Evolutionary conservation across 2,888 invertebrate species (phyloP).

Genomic region (Megalurothrips usitatus): DNA sequence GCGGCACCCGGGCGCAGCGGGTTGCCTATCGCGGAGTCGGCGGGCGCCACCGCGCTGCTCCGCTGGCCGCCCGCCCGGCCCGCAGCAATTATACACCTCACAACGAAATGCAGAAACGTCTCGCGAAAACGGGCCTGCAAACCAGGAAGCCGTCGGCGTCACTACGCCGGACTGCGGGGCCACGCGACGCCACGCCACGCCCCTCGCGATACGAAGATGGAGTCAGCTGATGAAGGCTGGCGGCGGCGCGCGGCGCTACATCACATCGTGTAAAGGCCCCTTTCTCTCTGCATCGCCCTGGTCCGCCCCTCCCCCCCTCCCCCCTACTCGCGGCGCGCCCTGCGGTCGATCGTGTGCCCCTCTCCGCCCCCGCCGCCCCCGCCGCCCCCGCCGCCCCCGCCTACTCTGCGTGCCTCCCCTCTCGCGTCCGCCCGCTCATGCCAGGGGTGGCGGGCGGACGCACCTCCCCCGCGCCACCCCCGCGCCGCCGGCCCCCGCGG

Average conservation of each 20-base stretch:
- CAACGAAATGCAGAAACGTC: too few relatives aligned
- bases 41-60: not conserved
- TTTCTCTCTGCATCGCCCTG: not conserved
- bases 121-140: too few relatives aligned
- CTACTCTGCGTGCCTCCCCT: slow-evolving; percentile 42
- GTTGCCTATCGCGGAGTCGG: too few relatives aligned
- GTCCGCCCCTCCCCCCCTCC: not conserved
- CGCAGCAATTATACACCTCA: too few relatives aligned
- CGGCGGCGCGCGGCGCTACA: too few relatives aligned
- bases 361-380: slow-evolving; percentile 41
- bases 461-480: slow-evolving; percentile 38
- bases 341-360: slow-evolving; percentile 37
- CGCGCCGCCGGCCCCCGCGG: slow-evolving; percentile 40
- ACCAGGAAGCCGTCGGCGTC: not conserved
- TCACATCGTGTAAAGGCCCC: too few relatives aligned
- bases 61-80: too few relatives aligned
- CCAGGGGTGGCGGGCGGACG: slow-evolving; percentile 33
- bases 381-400: slow-evolving; percentile 37
- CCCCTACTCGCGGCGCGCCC: slow-evolving; percentile 27
- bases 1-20: too few relatives aligned
- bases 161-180: not conserved
- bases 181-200: not conserved
- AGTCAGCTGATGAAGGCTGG: slow-evolving; percentile 9
- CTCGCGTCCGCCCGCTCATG: slow-evolving; percentile 42
- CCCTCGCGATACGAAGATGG: not conserved